These are phyloP conservation scores for Tiaroga cobitis DNA, from an alignment of 2,797 vertebrate species.

Conservation along the genomic window DNA sequence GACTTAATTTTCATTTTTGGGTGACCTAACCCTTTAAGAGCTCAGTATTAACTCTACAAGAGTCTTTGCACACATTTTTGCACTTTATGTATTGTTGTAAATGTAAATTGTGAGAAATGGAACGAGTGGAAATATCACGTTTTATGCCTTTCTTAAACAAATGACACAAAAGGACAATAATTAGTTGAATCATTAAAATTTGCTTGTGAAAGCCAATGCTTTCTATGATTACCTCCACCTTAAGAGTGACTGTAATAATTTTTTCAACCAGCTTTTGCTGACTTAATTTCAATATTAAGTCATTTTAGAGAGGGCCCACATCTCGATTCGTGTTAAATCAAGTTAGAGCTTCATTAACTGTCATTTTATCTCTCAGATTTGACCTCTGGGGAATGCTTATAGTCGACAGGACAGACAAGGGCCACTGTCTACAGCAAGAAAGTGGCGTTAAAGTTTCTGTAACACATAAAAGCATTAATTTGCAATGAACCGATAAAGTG, in stretches of 20 bases:
- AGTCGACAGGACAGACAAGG: neutral
- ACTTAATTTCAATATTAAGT: neutral
- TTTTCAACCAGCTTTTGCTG: neutral
- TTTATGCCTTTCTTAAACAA: neutral
- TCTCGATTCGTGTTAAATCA: neutral
- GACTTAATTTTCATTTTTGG: too few relatives aligned
- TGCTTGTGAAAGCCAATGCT: neutral
- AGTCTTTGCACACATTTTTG: neutral
- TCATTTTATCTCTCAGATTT: slow-evolving; percentile 2
- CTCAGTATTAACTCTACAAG: neutral
- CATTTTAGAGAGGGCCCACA: neutral
- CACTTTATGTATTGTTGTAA: neutral
- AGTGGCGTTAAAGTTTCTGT: neutral
- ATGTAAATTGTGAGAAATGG: neutral
- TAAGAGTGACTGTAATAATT: neutral
- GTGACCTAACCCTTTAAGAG: too few relatives aligned
- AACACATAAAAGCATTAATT: neutral
- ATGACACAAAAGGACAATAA: neutral
- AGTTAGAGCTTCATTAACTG: neutral
- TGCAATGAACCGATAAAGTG: neutral
- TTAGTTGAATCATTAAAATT: neutral
- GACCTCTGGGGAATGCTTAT: slow-evolving; percentile 28
- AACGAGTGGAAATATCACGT: neutral
- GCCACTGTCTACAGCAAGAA: neutral
- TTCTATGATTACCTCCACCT: neutral